Evolutionary conservation across 2,113 vertebrate species (phyloP), one percentile per base, ranked within the genome.

Genomic region (Mesembrinibis cayennensis): DNA sequence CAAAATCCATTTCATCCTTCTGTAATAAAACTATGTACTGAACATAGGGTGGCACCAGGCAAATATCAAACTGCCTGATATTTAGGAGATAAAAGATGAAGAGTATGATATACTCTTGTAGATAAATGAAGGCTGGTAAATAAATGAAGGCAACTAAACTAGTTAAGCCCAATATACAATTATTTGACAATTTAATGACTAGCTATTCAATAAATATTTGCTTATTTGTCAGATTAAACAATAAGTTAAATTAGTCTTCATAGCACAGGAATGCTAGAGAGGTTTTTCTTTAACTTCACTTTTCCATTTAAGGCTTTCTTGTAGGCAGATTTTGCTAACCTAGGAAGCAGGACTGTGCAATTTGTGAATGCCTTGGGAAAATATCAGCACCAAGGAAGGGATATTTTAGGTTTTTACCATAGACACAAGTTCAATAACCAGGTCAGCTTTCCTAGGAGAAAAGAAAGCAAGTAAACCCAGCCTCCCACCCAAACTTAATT

Each of bases 291-390:
- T 59, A 40, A n/a, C 53, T 87, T 76, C 29, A 69, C 13, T 65
- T 93, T 92, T 63, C 55, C 11, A 74, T 65, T 49, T 83, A 62
- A 65, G 27, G 8, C 42, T 95, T 95, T 87, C 26, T 53, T 66
- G 52, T 49, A 22, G 42, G 19, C 14, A 91, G 45, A 95, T 86
- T 92, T 88, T 65, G 34, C 81, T 69, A 90, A 77, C 30, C 56
- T 45, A 45, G 11, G 34, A 59, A 91, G 47, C 13, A 79, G 27
- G 94, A 89, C 69, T 52, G 22, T 71, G 81, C 36, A 78, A 92
- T 95, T 95, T 93, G 94, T 97, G 97, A 96, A 83, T 86, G 44
- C 16, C 94, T 97, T 90, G 95, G 97, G 96, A 98, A 97, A 93
- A 93, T 14, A 94, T 50, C 50, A 95, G 65, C 90, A 93, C 59